Conservation (phyloP, 1,140 invertebrate genomes). For the Agrypnia vestita region DNA sequence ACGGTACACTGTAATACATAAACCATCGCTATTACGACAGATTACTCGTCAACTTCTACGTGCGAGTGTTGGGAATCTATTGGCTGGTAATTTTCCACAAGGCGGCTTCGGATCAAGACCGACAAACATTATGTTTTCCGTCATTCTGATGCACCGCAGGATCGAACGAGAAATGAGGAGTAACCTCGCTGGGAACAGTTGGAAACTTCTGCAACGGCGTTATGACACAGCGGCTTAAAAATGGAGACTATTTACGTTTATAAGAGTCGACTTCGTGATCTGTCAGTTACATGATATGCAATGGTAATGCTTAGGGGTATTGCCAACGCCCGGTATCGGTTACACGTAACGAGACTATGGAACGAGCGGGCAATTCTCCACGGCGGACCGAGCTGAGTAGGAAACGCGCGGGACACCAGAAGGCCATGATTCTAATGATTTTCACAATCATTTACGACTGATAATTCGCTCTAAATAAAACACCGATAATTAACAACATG, state of each 20-base stretch:
- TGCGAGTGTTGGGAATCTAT: too few relatives aligned
- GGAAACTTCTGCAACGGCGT: too few relatives aligned
- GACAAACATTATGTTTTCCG: too few relatives aligned
- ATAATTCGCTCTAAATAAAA: not conserved
- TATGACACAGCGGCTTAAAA: constrained; percentile 10
- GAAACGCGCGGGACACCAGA: constrained; percentile 1
- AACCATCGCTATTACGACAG: too few relatives aligned
- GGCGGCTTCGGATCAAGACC: too few relatives aligned
- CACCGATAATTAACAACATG: not conserved
- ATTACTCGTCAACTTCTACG: too few relatives aligned
- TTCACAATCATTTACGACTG: not conserved
- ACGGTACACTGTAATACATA: too few relatives aligned
- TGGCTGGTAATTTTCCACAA: too few relatives aligned
- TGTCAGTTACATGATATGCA: constrained; percentile 45
- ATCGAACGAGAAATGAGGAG: too few relatives aligned
- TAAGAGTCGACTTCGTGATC: constrained; percentile 30
- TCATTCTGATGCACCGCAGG: too few relatives aligned
- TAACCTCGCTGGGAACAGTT: too few relatives aligned
- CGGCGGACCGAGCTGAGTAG: constrained; percentile 2
- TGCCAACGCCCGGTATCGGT: constrained; percentile 18
- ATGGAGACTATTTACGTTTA: constrained; percentile 8
- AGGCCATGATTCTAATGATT: constrained; percentile 8
- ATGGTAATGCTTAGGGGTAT: constrained; percentile 20
- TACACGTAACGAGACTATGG: constrained; percentile 23
- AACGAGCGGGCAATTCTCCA: constrained; percentile 18